Evolutionary conservation across 2,113 vertebrate genomes (phyloP), one percentile per base, ranked within the genome.

Genomic region (Heterotilapia buettikoferi): DNA sequence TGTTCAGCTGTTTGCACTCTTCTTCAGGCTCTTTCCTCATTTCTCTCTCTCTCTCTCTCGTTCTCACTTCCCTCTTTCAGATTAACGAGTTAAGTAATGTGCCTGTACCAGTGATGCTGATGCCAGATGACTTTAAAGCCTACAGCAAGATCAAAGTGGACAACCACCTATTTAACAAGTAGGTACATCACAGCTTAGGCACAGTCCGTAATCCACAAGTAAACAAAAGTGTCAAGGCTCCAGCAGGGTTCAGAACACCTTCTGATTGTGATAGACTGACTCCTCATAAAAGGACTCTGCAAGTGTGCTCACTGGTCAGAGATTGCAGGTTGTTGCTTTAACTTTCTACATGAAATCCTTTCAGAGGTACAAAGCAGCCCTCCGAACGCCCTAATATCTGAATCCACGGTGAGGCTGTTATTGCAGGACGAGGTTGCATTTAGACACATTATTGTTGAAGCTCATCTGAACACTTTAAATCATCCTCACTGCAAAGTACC

Each of bases 101-200:
- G 89, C 98, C 98, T 5, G 97, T 98, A 87, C 98, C 98, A 2
- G 98, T 99, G 90, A 99, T 99, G 98, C 88, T 99, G 66, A 98
- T 99, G 98, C 98, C 98, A 4, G 98, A 99, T 82, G 98, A 99
- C 96, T 99, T 99, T 93, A 99, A 99, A 96, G 98, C 98, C 92
- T 99, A 98, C 97, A 99, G 98, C 90, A 99, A 99, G 97, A 99
- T 99, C 93, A 99, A 99, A 96, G 98, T 99, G 97, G 98, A 99
- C 97, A 99, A 99, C 96, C 98, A 99, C 93, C 98, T 99, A 84
- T 99, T 99, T 96, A 99, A 99, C 97, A 99, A 99, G 98, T 99
- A 94, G 96, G 98, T 97, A 85, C 84, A 78, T 82, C 84, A 43
- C 59, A 79, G 83, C 80, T 76, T 76, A 76, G 71, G 2, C 24